phyloP scores from a whole-genome alignment of 1,140 invertebrate genomes.

The Aphelenchoides fujianensis region DNA sequence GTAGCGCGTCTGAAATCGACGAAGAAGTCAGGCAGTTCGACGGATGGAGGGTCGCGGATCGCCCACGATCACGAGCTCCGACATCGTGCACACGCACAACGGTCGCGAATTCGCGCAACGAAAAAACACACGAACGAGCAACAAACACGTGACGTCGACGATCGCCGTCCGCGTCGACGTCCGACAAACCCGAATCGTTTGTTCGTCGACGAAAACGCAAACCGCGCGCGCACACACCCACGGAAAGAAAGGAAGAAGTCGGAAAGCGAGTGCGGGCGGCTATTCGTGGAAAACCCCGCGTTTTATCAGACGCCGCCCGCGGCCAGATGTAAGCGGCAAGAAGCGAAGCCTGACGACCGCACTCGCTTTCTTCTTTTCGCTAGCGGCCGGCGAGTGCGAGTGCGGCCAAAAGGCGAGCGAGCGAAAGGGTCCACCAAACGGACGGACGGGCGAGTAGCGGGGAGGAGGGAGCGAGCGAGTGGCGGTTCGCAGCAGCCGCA shows the following conservation, averaged over 20 bases:
- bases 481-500: too few relatives aligned
- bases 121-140: conserved; percentile 1
- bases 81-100: background rate
- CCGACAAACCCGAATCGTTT: too few relatives aligned
- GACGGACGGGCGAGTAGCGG: too few relatives aligned
- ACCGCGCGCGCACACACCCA: background rate
- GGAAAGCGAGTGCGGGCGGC: background rate
- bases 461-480: too few relatives aligned
- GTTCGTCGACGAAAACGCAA: background rate
- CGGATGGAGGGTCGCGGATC: background rate
- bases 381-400: too few relatives aligned
- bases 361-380: too few relatives aligned
- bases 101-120: too few relatives aligned
- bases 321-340: background rate
- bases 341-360: too few relatives aligned
- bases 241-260: background rate
- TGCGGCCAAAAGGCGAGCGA: too few relatives aligned
- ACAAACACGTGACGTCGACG: background rate
- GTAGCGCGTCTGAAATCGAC: background rate
- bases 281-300: background rate
- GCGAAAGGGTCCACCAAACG: too few relatives aligned
- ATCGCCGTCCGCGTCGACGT: too few relatives aligned
- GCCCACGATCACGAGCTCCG: background rate
- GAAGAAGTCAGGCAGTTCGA: background rate
- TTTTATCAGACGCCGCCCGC: background rate